Conservation (phyloP, 2,113 vertebrate species). For the Dascyllus trimaculatus region DNA sequence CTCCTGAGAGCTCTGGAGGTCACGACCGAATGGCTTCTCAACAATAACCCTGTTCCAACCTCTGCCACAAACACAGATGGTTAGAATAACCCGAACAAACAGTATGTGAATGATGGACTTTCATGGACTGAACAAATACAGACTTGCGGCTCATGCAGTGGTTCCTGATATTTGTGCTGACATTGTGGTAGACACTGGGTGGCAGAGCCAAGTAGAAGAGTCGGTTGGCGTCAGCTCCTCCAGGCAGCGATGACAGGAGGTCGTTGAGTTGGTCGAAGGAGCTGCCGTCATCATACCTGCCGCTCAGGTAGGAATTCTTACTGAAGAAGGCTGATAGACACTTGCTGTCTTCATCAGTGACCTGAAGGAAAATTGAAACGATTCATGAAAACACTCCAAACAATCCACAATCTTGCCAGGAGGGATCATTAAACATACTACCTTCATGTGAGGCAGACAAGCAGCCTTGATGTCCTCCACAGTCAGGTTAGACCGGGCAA, state of each 20-base stretch:
- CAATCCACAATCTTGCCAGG: background rate
- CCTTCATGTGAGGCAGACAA: slow-evolving; percentile 90
- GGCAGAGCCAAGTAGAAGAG: slow-evolving; percentile 90
- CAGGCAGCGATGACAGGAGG: slow-evolving; percentile 74
- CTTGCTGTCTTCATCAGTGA: slow-evolving; percentile 64
- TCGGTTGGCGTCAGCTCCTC: slow-evolving; percentile 82
- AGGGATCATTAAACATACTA: slow-evolving; percentile 37
- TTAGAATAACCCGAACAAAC: slow-evolving; percentile 10
- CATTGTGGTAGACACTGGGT: slow-evolving; percentile 70
- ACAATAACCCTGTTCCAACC: slow-evolving; percentile 93
- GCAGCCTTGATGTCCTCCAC: slow-evolving; percentile 87
- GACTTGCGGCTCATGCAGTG: slow-evolving; percentile 87
- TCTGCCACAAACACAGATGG: slow-evolving; percentile 68
- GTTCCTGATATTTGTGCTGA: slow-evolving; percentile 73
- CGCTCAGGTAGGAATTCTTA: slow-evolving; percentile 78
- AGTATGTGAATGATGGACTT: background rate
- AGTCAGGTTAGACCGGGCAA: slow-evolving; percentile 88
- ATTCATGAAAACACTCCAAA: background rate
- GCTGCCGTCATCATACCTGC: slow-evolving; percentile 67
- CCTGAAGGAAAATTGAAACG: slow-evolving; percentile 37
- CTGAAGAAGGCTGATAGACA: slow-evolving; percentile 72
- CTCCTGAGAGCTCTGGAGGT: slow-evolving; percentile 90
- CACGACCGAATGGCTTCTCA: slow-evolving; percentile 93
- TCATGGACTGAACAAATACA: slow-evolving; percentile 35
- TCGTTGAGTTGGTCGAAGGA: slow-evolving; percentile 73